phyloP scores from a whole-genome alignment of 53 echinoderm and acorn worm species.

The Antedon mediterranea region DNA sequence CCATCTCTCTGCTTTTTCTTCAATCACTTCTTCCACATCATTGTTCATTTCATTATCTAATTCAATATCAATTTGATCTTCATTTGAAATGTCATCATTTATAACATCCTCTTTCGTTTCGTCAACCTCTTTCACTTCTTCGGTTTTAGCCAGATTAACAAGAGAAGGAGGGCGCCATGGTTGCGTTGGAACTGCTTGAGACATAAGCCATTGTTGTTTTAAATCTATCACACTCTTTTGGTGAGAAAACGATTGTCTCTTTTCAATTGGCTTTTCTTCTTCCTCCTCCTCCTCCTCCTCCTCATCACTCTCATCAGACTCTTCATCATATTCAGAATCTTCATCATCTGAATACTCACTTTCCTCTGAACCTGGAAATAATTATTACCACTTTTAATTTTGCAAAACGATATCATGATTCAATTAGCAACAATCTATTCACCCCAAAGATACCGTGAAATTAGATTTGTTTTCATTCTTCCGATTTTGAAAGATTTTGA shows the following conservation, averaged over 20 bases:
- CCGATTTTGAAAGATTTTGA: no score
- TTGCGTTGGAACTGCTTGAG: background rate
- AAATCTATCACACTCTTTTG: background rate
- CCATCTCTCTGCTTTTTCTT: background rate
- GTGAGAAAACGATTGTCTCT: background rate
- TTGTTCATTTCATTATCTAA: background rate
- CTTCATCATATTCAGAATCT: conserved; percentile 13
- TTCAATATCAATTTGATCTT: no score
- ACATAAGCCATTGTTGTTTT: conserved; percentile 1
- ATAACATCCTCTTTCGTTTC: background rate
- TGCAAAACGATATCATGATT: no score
- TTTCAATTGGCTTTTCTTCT: conserved; percentile 3
- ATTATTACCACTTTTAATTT: no score
- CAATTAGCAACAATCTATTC: no score
- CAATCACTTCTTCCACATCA: background rate
- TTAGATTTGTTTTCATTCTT: no score
- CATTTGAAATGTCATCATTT: background rate
- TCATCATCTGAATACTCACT: conserved; percentile 5
- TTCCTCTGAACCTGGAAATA: background rate
- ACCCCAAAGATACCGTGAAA: no score
- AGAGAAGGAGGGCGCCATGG: background rate
- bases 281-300: background rate
- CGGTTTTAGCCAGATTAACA: background rate
- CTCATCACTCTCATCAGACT: conserved; percentile 18
- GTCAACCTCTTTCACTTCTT: background rate